These are phyloP conservation scores for Tetraodon nigroviridis DNA, from an alignment of 2,113 vertebrate genomes.

Conservation along the genomic window DNA sequence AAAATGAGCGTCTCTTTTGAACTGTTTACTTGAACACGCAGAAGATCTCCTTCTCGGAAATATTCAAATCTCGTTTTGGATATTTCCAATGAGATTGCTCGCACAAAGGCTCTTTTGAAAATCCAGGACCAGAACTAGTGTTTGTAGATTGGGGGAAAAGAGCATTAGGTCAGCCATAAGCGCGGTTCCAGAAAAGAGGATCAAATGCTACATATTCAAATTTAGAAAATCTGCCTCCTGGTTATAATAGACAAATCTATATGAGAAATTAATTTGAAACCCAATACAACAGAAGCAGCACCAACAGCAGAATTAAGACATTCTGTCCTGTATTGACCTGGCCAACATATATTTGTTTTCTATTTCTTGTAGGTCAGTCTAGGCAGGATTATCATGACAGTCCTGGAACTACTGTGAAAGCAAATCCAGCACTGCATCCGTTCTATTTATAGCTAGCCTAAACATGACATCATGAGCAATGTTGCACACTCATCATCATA, in stretches of 20 bases:
- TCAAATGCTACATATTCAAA: slow-evolving; percentile 22
- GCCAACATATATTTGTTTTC: too few relatives aligned
- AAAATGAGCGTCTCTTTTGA: too few relatives aligned
- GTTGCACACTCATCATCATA: slow-evolving; percentile 23
- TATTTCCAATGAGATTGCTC: slow-evolving; percentile 11
- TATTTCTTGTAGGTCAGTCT: too few relatives aligned
- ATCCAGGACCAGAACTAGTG: slow-evolving; percentile 5
- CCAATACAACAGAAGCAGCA: background rate
- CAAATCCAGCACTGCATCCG: too few relatives aligned
- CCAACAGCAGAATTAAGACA: too few relatives aligned
- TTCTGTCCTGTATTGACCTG: too few relatives aligned
- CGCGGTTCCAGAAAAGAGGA: slow-evolving; percentile 29
- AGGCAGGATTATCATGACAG: too few relatives aligned
- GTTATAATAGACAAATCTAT: slow-evolving; percentile 12
- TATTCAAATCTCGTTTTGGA: background rate
- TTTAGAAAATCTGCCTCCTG: slow-evolving; percentile 2
- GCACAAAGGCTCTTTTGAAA: slow-evolving; percentile 12
- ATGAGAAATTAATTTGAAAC: slow-evolving; percentile 15
- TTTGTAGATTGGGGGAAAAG: slow-evolving; percentile 24
- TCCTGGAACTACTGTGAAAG: too few relatives aligned
- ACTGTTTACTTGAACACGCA: too few relatives aligned
- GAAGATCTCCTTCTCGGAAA: slow-evolving; percentile 1
- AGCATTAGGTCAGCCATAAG: slow-evolving; percentile 41
- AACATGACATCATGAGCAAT: background rate
- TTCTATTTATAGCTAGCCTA: too few relatives aligned